Evolutionary conservation across 2,888 invertebrate species (phyloP).

Genomic region (Cyclophora punctaria): DNA sequence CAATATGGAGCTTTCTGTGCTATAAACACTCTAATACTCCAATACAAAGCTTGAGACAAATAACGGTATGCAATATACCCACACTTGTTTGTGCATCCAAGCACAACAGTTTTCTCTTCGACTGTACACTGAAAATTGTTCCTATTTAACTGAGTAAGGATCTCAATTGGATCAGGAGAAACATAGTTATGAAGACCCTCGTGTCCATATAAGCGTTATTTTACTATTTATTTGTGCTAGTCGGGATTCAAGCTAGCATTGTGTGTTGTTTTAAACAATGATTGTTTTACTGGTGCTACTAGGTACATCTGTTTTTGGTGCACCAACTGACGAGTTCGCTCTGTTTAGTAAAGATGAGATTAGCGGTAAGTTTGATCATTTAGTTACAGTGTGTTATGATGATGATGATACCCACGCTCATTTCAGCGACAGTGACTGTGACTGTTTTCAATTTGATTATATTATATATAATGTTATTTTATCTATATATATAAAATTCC

Average conservation of each 20-base stretch:
- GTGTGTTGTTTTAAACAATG: slow-evolving; percentile 19
- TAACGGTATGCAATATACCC: no score
- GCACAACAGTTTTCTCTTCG: no score
- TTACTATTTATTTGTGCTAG: slow-evolving; percentile 33
- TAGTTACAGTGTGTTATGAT: no score
- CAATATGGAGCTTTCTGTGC: no score
- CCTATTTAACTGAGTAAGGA: slow-evolving; percentile 49
- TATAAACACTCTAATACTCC: no score
- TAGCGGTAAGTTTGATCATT: neutral
- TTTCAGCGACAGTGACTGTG: no score
- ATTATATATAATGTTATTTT: no score
- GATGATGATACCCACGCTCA: no score
- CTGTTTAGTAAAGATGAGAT: slow-evolving; percentile 34
- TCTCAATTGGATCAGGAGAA: slow-evolving; percentile 61
- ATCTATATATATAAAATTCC: no score
- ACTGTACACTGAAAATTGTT: slow-evolving; percentile 51
- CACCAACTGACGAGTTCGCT: slow-evolving; percentile 43
- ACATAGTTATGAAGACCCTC: slow-evolving; percentile 40
- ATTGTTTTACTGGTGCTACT: slow-evolving; percentile 37
- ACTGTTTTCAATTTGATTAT: no score
- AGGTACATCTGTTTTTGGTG: slow-evolving; percentile 25
- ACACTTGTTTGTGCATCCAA: no score
- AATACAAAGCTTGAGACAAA: no score
- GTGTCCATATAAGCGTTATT: slow-evolving; percentile 41
- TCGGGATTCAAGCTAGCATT: slow-evolving; percentile 29